Percentiles rank a stretch among this genome's conserved stretches.
Evolutionary conservation across 2,113 vertebrate species (phyloP).

Genomic region (Meriones unguiculatus): DNA sequence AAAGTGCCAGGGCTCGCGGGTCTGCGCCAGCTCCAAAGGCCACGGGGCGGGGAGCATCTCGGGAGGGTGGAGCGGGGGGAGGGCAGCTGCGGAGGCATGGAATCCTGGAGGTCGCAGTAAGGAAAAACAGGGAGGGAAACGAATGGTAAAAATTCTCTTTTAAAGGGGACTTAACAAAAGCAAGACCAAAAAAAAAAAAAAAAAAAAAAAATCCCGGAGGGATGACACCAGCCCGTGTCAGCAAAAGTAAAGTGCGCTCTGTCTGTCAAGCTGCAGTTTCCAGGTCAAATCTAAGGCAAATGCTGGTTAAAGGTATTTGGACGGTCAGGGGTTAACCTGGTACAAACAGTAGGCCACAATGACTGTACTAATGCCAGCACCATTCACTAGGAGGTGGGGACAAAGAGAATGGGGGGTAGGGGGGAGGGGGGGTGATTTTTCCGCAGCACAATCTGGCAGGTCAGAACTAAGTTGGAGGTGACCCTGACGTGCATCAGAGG

Average conservation of each 20-base stretch:
- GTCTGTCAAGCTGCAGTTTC: conserved; percentile 9
- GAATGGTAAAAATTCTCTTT: background rate
- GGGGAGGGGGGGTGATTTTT: no score
- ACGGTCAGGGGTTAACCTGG: background rate
- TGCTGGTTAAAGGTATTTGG: background rate
- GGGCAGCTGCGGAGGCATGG: background rate
- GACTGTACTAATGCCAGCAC: background rate
- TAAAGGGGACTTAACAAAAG: background rate
- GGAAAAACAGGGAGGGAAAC: background rate
- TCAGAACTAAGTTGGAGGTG: conserved; percentile 28
- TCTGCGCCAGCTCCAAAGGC: conserved; percentile 50
- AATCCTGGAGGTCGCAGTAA: background rate
- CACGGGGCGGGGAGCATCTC: conserved; percentile 9
- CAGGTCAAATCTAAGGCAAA: background rate
- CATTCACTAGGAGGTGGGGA: conserved; percentile 4
- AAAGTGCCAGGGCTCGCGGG: conserved; percentile 49
- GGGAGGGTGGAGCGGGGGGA: background rate
- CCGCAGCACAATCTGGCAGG: background rate
- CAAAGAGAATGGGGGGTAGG: conserved; percentile 42
- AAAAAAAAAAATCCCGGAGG: background rate
- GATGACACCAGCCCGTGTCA: background rate
- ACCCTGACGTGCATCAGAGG: background rate
- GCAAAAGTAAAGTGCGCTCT: background rate
- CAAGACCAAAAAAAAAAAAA: no score
- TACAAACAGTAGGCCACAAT: background rate